These are phyloP conservation scores for Hydrocynus forskahlii DNA, from an alignment of 2,797 vertebrate genomes.

Conservation along the genomic window DNA sequence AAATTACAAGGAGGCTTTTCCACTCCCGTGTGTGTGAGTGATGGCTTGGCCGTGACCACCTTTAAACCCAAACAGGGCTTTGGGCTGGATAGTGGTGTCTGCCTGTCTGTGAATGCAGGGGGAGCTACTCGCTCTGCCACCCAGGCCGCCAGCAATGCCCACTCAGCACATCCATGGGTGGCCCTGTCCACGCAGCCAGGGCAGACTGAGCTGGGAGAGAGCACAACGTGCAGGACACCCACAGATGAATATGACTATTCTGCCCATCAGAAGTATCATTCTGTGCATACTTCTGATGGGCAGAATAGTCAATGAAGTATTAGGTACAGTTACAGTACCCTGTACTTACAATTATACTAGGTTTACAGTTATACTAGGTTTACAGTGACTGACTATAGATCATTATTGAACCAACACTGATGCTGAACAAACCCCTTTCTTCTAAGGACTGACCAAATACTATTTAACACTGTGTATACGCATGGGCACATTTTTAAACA, in stretches of 20 bases:
- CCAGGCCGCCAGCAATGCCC: conserved; percentile 64
- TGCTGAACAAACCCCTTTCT: no score
- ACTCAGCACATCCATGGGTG: conserved; percentile 59
- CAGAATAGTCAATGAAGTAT: no score
- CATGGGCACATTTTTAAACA: neutral
- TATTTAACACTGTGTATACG: neutral
- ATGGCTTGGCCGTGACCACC: conserved; percentile 59
- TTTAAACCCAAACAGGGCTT: conserved; percentile 60
- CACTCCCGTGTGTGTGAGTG: conserved; percentile 52
- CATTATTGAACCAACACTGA: no score
- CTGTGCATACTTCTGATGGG: no score
- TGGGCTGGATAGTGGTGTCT: conserved; percentile 61
- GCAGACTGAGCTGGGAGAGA: neutral
- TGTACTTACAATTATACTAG: no score
- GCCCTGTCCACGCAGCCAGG: conserved; percentile 15
- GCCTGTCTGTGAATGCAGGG: conserved; percentile 61
- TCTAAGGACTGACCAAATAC: neutral
- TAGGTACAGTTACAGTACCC: no score
- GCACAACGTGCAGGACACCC: neutral
- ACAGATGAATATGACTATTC: neutral
- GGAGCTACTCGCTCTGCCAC: conserved; percentile 66
- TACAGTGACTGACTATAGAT: no score
- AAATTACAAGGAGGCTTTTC: conserved; percentile 52
- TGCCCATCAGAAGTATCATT: neutral
- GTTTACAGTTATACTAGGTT: no score